Evolutionary conservation across 2,797 vertebrate genomes (phyloP).

Genomic region (Fringilla coelebs): DNA sequence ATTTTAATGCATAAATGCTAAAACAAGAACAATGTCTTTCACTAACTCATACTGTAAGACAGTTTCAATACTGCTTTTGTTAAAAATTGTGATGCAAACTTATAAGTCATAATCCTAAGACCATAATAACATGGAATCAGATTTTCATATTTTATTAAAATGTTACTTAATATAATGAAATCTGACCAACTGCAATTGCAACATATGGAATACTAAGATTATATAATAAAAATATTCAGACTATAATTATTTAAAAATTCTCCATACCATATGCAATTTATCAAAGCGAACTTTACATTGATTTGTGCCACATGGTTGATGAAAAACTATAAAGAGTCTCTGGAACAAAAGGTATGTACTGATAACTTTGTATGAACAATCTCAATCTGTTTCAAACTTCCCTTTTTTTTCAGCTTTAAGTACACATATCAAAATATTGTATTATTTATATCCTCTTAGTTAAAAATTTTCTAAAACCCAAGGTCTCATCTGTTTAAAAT

Average conservation of each 20-base stretch:
- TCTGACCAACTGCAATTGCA: background rate
- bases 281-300: slow-evolving; percentile 41
- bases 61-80: slow-evolving; percentile 14
- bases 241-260: slow-evolving; percentile 36
- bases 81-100: slow-evolving; percentile 10
- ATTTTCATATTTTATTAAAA: slow-evolving; percentile 56
- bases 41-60: background rate
- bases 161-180: slow-evolving; percentile 35
- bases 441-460: background rate
- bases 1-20: slow-evolving; percentile 37
- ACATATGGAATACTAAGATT: slow-evolving; percentile 38
- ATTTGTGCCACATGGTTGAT: slow-evolving; percentile 61
- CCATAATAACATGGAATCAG: slow-evolving; percentile 29
- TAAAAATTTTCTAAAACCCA: background rate
- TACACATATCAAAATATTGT: slow-evolving; percentile 16
- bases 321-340: slow-evolving; percentile 54
- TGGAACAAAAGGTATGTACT: slow-evolving; percentile 47
- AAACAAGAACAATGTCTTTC: background rate
- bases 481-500: background rate
- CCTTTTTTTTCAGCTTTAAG: background rate
- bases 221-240: slow-evolving; percentile 52
- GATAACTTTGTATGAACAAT: background rate
- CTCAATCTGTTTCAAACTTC: slow-evolving; percentile 44
- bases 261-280: slow-evolving; percentile 54
- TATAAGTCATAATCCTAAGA: slow-evolving; percentile 17